Conservation (phyloP, 2,113 vertebrate genomes). For the Piliocolobus tephrosceles region DNA sequence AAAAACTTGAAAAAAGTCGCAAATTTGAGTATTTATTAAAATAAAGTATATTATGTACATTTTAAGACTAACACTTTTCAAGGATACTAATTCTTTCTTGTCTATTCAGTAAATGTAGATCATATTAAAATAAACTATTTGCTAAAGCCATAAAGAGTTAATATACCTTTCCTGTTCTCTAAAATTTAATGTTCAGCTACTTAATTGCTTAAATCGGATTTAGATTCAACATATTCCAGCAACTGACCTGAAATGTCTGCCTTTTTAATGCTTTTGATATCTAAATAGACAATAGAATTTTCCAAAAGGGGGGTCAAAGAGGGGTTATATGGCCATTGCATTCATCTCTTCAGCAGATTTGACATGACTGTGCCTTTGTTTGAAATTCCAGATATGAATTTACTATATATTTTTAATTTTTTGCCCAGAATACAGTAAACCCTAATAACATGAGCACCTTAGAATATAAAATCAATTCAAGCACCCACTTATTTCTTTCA, state of each 20-base stretch:
- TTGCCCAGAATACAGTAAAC: not conserved
- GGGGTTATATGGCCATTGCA: not conserved
- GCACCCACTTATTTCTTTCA: not conserved
- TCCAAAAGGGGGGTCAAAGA: not conserved
- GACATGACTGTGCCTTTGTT: not conserved
- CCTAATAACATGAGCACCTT: not conserved
- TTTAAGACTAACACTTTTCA: not conserved
- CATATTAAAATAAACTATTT: not conserved
- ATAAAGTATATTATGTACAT: not conserved
- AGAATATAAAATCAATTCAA: not conserved
- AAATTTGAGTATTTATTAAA: conserved; percentile 18
- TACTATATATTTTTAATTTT: not conserved
- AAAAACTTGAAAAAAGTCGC: not conserved
- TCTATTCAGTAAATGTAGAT: not conserved
- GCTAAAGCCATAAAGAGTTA: not conserved
- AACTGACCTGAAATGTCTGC: not conserved
- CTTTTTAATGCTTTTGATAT: not conserved
- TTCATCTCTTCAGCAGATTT: not conserved
- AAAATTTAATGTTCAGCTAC: not conserved
- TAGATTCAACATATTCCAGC: not conserved
- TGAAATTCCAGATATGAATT: not conserved
- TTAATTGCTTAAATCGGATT: not conserved
- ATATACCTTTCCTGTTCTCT: not conserved
- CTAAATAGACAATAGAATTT: not conserved
- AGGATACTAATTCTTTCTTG: not conserved